A percentile compares a stretch with the other conserved stretches of the same genome.
These are phyloP conservation scores for Notiomystis cincta DNA, from an alignment of 2,113 vertebrate species.

Conservation along the genomic window DNA sequence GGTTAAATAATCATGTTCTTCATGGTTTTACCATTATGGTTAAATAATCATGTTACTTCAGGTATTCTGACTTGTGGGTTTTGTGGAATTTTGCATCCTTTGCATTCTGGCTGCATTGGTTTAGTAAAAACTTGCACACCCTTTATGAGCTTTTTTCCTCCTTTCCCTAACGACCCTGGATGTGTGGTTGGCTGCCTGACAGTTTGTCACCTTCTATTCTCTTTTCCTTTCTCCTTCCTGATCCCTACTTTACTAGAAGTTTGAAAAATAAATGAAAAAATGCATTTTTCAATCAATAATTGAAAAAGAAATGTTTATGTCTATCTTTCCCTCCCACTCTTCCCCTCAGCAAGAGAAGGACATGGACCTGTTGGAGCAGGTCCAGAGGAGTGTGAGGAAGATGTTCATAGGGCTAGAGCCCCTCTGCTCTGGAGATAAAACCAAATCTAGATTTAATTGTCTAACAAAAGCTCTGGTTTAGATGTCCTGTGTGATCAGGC, in stretches of 20 bases:
- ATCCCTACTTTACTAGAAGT: not conserved
- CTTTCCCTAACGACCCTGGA: rapidly evolving
- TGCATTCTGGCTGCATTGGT: not conserved
- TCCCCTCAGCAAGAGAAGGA: not conserved
- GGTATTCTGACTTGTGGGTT: not conserved
- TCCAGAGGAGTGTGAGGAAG: not conserved
- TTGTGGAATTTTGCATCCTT: not conserved
- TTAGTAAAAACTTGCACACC: not conserved
- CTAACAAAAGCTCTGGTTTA: not conserved
- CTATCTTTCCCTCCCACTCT: not conserved
- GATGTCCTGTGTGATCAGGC: not conserved
- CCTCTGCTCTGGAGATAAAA: not conserved
- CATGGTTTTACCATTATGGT: not conserved
- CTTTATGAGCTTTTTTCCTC: not conserved
- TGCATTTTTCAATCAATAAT: too few species aligned
- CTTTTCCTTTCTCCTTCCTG: not conserved
- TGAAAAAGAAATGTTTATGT: not conserved
- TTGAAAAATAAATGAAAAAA: not conserved
- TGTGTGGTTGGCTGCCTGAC: not conserved
- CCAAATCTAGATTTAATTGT: not conserved
- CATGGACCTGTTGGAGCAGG: not conserved
- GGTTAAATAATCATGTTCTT: not conserved
- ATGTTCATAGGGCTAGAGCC: not conserved
- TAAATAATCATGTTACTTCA: not conserved
- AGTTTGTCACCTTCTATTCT: not conserved